These are phyloP conservation scores for Hoplostethus mediterraneus DNA, from an alignment of 2,797 vertebrate genomes.

Conservation along the genomic window DNA sequence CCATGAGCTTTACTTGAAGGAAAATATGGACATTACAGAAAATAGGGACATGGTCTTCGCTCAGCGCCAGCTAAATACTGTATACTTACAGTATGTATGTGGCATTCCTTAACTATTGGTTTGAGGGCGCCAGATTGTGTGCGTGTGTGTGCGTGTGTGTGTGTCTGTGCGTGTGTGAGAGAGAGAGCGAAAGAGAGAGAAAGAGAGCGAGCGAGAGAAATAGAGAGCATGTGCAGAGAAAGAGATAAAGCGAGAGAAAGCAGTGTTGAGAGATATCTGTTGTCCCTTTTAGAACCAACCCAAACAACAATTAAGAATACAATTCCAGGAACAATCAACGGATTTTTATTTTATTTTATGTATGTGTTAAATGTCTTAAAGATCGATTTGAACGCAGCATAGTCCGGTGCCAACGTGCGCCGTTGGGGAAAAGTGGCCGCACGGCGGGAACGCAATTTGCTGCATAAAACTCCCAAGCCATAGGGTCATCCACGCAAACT, in stretches of 20 bases:
- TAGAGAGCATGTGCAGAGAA: neutral
- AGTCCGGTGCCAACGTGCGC: slow-evolving; percentile 23
- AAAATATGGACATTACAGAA: slow-evolving; percentile 52
- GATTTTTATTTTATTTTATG: no score
- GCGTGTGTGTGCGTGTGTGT: slow-evolving; percentile 21
- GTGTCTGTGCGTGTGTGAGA: slow-evolving; percentile 4
- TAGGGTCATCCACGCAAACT: slow-evolving; percentile 39
- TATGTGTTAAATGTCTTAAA: no score
- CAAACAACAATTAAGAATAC: neutral
- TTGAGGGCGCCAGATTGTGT: slow-evolving; percentile 66
- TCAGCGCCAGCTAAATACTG: slow-evolving; percentile 66
- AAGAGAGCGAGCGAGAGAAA: slow-evolving; percentile 15
- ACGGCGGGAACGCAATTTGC: slow-evolving; percentile 20
- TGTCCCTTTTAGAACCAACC: slow-evolving; percentile 33
- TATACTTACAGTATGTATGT: slow-evolving; percentile 68
- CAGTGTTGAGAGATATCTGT: slow-evolving; percentile 8
- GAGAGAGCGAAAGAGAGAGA: slow-evolving; percentile 14
- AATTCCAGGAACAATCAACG: neutral
- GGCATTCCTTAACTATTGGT: slow-evolving; percentile 77
- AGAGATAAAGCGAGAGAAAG: neutral
- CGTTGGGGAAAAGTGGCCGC: slow-evolving; percentile 8
- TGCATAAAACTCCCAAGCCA: slow-evolving; percentile 24
- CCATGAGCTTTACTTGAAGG: slow-evolving; percentile 46
- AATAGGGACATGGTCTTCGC: slow-evolving; percentile 60
- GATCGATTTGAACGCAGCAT: neutral